These are phyloP conservation scores for Battus philenor DNA, from an alignment of 1,140 invertebrate genomes.

Conservation along the genomic window DNA sequence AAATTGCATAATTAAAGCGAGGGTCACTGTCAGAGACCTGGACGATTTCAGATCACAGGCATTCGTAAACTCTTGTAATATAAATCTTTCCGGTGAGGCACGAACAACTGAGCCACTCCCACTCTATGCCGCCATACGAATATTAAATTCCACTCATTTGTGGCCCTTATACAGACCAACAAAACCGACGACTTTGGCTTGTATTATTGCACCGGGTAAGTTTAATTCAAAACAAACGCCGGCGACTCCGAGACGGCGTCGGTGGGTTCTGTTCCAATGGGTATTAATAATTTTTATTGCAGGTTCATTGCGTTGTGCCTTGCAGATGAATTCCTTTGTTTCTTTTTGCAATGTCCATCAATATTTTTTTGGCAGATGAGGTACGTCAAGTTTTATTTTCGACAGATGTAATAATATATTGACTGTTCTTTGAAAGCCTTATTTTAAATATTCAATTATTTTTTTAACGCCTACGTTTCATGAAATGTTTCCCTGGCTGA, in stretches of 20 bases:
- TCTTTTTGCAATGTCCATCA: slow-evolving; percentile 58
- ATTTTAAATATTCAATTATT: no score
- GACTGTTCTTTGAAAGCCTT: slow-evolving; percentile 39
- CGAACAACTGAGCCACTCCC: slow-evolving; percentile 67
- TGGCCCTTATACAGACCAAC: slow-evolving; percentile 66
- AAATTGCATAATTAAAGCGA: slow-evolving; percentile 12
- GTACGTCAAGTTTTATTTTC: no score
- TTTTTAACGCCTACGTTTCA: no score
- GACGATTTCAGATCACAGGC: slow-evolving; percentile 72
- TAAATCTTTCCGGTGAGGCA: slow-evolving; percentile 73
- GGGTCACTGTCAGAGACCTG: slow-evolving; percentile 32
- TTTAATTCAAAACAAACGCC: slow-evolving; percentile 28
- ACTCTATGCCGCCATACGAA: slow-evolving; percentile 63
- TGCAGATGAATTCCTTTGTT: slow-evolving; percentile 41
- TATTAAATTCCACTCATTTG: slow-evolving; percentile 70
- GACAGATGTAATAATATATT: no score
- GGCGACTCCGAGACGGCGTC: slow-evolving; percentile 26
- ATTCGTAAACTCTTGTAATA: slow-evolving; percentile 72
- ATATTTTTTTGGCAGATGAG: slow-evolving; percentile 63
- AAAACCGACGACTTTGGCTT: slow-evolving; percentile 47
- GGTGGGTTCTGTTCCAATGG: slow-evolving; percentile 55
- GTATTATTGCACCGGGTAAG: slow-evolving; percentile 43
- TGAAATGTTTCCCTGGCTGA: no score
- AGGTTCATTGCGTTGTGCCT: slow-evolving; percentile 62
- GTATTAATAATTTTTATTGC: slow-evolving; percentile 72